A percentile compares a stretch with the other conserved stretches of the same genome.
Conservation (phyloP, 2,888 invertebrate genomes). For the Luperina testacea region DNA sequence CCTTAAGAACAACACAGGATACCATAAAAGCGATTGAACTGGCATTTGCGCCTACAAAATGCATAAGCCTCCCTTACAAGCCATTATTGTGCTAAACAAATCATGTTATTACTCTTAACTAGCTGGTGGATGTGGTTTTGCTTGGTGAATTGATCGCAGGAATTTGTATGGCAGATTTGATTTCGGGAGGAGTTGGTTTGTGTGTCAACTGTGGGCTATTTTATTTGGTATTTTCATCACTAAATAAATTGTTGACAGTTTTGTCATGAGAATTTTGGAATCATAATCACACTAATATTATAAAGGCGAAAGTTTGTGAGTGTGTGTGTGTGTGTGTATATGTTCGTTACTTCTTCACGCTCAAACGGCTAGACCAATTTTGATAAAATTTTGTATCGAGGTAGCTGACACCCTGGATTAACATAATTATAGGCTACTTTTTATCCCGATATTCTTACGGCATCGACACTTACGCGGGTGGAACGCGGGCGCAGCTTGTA, state of each 20-base stretch:
- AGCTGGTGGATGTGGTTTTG: slow-evolving; percentile 30
- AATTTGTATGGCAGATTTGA: slow-evolving; percentile 3
- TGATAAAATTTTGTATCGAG: too few relatives aligned
- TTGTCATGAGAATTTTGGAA: not conserved
- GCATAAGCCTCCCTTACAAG: slow-evolving; percentile 72
- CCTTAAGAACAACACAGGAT: slow-evolving; percentile 73
- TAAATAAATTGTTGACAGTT: not conserved
- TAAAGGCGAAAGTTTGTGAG: too few relatives aligned
- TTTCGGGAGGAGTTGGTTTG: not conserved
- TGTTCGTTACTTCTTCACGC: too few relatives aligned
- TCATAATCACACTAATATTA: not conserved
- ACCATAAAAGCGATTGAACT: slow-evolving; percentile 73
- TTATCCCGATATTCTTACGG: too few relatives aligned
- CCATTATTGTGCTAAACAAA: slow-evolving; percentile 76
- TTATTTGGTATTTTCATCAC: not conserved
- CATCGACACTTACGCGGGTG: too few relatives aligned
- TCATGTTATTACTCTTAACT: slow-evolving; percentile 69
- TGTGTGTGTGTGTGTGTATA: too few relatives aligned
- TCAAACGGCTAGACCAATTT: too few relatives aligned
- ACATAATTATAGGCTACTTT: too few relatives aligned
- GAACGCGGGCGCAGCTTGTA: too few relatives aligned
- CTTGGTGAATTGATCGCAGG: slow-evolving; percentile 19
- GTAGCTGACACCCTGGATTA: too few relatives aligned
- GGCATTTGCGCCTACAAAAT: slow-evolving; percentile 75
- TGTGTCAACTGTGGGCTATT: not conserved